Base-by-base conservation (phyloP, 1,140 invertebrate species). In the Drusus annulatus region DNA sequence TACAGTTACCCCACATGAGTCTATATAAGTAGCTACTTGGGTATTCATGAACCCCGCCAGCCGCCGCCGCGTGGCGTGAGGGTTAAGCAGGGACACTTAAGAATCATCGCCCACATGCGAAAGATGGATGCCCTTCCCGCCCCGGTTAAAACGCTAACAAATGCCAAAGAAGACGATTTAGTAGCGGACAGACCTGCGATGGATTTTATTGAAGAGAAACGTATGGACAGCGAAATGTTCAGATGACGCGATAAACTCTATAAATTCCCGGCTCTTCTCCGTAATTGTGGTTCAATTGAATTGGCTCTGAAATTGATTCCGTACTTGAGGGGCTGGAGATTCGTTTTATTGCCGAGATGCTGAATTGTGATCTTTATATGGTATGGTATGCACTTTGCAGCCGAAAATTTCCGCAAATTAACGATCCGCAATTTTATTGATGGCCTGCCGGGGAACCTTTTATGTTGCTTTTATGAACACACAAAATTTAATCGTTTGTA, bases 161-260 rank as follows among this genome's bases (percentile, higher is more conserved):
- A 52, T 51, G 54, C 54, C 71, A 25, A 21, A 8, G 65, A 25
- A 25, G 63, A 80, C 60, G 78, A 82, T 82, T 82, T 82, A 82
- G 78, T 79, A 69, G 19, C 13, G 69, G 80, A 74, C 80, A 21
- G 75, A 78, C 71, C 76, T 16, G 19, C 58, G 81, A 79, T 74
- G 76, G 77, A 79, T 81, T 81, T 81, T 81, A 81, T 81, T 81
- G 80, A 81, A 79, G 52, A 74, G 62, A 82, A 82, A 82, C 80
- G 81, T 78, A 82, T 82, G 81, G 81, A 82, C 81, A 82, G 81
- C 51, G 81, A 82, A 79, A 54, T 77, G 78, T 28, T 82, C 81
- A 82, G 81, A 82, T 82, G 51, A 65, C 36, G 74, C 78, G 81
- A 82, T 82, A 82, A 82, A 68, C 45, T 36, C 78, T 80, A 77